phyloP scores from a whole-genome alignment of 2,888 invertebrate genomes.

The Dicycla oo region DNA sequence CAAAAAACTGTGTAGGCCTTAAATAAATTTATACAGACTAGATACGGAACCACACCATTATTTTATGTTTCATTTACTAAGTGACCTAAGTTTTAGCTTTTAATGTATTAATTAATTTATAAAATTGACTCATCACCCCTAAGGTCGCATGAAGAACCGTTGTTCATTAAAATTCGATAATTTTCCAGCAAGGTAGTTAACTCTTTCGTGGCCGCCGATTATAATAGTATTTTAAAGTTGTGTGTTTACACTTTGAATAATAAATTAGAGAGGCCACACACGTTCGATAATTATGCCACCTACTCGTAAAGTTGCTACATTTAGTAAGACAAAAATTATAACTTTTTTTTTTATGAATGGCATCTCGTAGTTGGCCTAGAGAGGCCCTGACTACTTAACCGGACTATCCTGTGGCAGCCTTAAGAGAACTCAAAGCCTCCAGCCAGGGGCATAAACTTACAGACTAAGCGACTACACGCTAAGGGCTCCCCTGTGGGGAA shows the following conservation, averaged over 20 bases:
- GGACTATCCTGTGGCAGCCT: too few relatives aligned
- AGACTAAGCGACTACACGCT: too few relatives aligned
- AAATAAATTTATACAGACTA: too few relatives aligned
- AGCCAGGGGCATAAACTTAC: too few relatives aligned
- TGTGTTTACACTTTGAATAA: slow-evolving; percentile 19
- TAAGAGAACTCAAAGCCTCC: too few relatives aligned
- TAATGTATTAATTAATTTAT: not conserved
- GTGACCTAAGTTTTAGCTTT: not conserved
- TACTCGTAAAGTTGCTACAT: slow-evolving; percentile 2
- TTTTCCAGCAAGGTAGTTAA: not conserved
- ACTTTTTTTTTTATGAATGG: too few relatives aligned
- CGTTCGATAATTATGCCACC: slow-evolving; percentile 4
- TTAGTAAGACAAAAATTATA: slow-evolving; percentile 4
- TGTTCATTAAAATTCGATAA: slow-evolving; percentile 3
- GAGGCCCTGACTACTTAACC: too few relatives aligned
- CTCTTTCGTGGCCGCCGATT: not conserved
- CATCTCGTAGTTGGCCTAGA: too few relatives aligned
- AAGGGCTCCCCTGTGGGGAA: too few relatives aligned
- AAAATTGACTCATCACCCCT: not conserved
- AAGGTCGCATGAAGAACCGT: not conserved
- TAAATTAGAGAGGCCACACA: not conserved
- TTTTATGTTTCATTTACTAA: not conserved
- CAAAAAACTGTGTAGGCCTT: too few relatives aligned
- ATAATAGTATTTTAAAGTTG: slow-evolving; percentile 20
- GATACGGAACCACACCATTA: too few relatives aligned